Conservation (phyloP, 2,113 vertebrate species). For the Oreochromis tanganicae region DNA sequence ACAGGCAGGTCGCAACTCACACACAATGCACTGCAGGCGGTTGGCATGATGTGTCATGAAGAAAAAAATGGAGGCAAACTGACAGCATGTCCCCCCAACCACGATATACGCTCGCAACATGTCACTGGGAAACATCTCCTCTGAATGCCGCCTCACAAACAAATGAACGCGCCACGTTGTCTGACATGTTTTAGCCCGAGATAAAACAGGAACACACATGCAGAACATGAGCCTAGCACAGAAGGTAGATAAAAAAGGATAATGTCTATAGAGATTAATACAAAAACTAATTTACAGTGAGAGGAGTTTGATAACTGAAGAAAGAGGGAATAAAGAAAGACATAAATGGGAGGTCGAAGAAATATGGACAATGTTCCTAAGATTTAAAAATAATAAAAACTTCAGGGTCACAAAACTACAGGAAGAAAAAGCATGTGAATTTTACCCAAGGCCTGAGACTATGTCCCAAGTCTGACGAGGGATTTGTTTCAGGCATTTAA, state of each 20-base stretch:
- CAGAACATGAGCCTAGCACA: background rate
- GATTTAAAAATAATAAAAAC: background rate
- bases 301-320: background rate
- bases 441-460: background rate
- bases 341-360: background rate
- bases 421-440: background rate
- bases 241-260: background rate
- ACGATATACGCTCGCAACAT: background rate
- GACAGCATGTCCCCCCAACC: slow-evolving; percentile 21
- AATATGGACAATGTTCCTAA: background rate
- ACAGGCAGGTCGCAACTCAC: background rate
- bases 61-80: slow-evolving; percentile 6
- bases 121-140: background rate
- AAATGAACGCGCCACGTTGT: background rate
- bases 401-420: background rate
- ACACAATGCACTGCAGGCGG: background rate
- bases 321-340: background rate
- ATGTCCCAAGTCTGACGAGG: background rate
- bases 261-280: background rate
- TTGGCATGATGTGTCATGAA: slow-evolving; percentile 1
- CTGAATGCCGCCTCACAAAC: background rate
- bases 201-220: background rate
- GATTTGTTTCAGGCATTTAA: background rate
- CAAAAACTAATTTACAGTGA: background rate
- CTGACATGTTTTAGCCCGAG: slow-evolving; percentile 21